Conservation (phyloP, 1,140 invertebrate species). For the Zaprionus ornatus region DNA sequence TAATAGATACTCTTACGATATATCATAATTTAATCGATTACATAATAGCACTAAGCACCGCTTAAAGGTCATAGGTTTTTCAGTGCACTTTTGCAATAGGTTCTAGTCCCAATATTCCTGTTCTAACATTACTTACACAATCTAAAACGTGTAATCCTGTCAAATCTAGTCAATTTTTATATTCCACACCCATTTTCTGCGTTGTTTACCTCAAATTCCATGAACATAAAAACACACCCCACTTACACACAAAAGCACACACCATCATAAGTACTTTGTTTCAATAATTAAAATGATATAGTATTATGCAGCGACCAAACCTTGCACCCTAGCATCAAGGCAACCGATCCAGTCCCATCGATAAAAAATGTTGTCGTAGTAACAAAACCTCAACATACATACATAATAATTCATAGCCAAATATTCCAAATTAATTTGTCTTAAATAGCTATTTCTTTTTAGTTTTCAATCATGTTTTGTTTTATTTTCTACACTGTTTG, state of each 20-base stretch:
- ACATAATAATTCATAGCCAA: conserved; percentile 26
- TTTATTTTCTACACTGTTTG: conserved; percentile 11
- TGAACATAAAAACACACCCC: conserved; percentile 20
- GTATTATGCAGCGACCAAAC: conserved; percentile 52
- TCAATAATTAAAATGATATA: conserved; percentile 30
- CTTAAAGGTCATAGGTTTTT: conserved; percentile 8
- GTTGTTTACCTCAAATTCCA: conserved; percentile 58
- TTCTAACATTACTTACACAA: conserved; percentile 61
- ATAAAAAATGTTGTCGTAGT: conserved; percentile 22
- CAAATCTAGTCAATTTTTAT: conserved; percentile 50
- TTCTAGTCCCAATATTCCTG: conserved; percentile 5
- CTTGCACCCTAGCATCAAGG: conserved; percentile 81
- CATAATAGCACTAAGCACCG: neutral
- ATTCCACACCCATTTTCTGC: conserved; percentile 81
- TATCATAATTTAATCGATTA: neutral
- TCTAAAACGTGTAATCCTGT: conserved; percentile 42
- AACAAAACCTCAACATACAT: conserved; percentile 21
- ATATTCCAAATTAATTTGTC: conserved; percentile 2
- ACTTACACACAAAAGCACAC: conserved; percentile 27
- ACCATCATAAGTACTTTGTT: conserved; percentile 27
- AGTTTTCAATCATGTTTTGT: conserved; percentile 6
- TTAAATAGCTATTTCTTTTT: conserved; percentile 8
- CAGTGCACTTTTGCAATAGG: conserved; percentile 16
- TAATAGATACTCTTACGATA: neutral
- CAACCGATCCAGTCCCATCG: conserved; percentile 20